Evolutionary conservation across 2,888 invertebrate species (phyloP).

Genomic region (Habrosyne pyritoides): DNA sequence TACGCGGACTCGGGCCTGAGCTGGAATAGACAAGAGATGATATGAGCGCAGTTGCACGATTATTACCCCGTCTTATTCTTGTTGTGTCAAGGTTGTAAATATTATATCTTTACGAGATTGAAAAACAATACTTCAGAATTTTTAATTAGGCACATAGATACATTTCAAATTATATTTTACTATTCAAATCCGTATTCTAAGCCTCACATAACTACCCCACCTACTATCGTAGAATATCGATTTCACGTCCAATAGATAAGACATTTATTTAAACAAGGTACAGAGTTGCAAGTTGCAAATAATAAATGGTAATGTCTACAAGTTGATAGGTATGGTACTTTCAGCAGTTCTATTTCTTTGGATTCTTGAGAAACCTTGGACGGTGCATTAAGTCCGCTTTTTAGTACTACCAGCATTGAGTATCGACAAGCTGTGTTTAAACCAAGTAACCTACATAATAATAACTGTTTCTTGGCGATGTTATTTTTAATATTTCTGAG

Average conservation of each 20-base stretch:
- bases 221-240: background rate
- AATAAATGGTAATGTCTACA: background rate
- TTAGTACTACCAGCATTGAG: conserved; percentile 35
- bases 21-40: conserved; percentile 28
- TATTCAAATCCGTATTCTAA: background rate
- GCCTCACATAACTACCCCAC: background rate
- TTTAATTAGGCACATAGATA: background rate
- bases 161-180: background rate
- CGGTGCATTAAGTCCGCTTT: conserved; percentile 42
- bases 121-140: background rate
- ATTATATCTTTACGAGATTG: background rate
- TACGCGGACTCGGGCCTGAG: conserved; percentile 28
- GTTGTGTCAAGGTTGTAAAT: background rate
- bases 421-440: conserved; percentile 27
- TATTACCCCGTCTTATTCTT: background rate
- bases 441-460: conserved; percentile 57
- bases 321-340: conserved; percentile 6
- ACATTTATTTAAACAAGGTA: background rate
- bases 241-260: background rate
- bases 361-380: conserved; percentile 39
- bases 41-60: conserved; percentile 19
- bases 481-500: conserved; percentile 30
- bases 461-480: conserved; percentile 37
- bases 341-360: conserved; percentile 14
- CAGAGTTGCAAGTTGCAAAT: background rate